phyloP scores from a whole-genome alignment of 1,140 invertebrate genomes.

The Nomia melanderi region DNA sequence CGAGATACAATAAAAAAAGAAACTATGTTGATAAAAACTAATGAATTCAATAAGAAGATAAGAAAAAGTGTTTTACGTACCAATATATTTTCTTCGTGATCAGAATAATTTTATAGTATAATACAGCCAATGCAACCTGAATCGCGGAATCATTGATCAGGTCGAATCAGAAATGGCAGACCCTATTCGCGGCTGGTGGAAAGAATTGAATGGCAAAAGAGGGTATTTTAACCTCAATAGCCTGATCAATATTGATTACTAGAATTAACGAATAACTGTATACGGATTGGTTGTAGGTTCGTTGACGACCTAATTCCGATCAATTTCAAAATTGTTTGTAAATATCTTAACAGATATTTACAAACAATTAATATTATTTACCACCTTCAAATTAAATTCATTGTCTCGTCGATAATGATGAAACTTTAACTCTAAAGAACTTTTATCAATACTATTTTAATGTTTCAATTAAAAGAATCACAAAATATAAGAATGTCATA shows the following conservation, averaged over 20 bases:
- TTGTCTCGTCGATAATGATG: no score
- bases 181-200: neutral
- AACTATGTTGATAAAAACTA: no score
- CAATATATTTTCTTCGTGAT: neutral
- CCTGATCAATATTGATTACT: neutral
- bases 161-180: neutral
- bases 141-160: neutral
- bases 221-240: slow-evolving; percentile 5
- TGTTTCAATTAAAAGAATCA: no score
- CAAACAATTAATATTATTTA: no score
- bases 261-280: neutral
- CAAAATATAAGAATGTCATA: no score
- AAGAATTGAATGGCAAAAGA: slow-evolving; percentile 2
- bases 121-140: neutral
- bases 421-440: no score
- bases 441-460: no score
- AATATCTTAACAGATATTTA: no score
- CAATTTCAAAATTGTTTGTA: neutral
- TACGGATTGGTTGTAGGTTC: neutral
- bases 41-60: no score
- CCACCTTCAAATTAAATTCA: no score
- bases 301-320: no score
- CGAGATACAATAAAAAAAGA: no score
- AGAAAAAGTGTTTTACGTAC: neutral
- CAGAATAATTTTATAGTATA: neutral